Percentiles rank a stretch among this genome's conserved stretches.
Conservation (phyloP, 2,113 vertebrate species). For the Indri indri region DNA sequence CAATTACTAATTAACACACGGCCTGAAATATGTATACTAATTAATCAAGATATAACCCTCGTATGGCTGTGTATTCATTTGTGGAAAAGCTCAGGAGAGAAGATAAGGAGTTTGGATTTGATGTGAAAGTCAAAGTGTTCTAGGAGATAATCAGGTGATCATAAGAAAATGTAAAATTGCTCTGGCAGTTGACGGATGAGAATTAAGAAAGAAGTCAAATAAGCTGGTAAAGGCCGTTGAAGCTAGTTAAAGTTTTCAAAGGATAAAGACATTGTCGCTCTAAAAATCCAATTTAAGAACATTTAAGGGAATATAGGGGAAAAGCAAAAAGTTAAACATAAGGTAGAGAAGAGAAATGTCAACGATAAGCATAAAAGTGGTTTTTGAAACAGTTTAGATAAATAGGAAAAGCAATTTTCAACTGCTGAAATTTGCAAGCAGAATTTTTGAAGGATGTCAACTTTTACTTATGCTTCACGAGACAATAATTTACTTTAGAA, state of each 20-base stretch:
- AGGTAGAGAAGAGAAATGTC: background rate
- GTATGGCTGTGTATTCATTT: background rate
- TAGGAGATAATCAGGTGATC: background rate
- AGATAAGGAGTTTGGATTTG: background rate
- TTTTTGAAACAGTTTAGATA: slow-evolving; percentile 25
- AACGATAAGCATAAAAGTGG: background rate
- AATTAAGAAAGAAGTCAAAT: background rate
- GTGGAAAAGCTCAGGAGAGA: background rate
- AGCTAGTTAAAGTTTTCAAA: background rate
- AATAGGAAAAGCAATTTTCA: slow-evolving; percentile 14
- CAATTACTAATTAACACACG: background rate
- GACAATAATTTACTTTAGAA: background rate
- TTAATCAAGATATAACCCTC: background rate
- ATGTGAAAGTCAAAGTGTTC: background rate
- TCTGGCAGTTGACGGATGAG: background rate
- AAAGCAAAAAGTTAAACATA: background rate
- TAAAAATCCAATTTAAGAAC: background rate
- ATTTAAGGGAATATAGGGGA: background rate
- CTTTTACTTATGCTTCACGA: background rate
- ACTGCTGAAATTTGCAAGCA: slow-evolving; percentile 14
- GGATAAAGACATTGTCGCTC: background rate
- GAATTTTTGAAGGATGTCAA: slow-evolving; percentile 1
- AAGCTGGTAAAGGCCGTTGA: background rate
- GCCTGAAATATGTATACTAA: background rate
- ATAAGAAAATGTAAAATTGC: slow-evolving; percentile 7